phyloP scores from a whole-genome alignment of 2,797 vertebrate species.

The Poeciliopsis paucimaculata region DNA sequence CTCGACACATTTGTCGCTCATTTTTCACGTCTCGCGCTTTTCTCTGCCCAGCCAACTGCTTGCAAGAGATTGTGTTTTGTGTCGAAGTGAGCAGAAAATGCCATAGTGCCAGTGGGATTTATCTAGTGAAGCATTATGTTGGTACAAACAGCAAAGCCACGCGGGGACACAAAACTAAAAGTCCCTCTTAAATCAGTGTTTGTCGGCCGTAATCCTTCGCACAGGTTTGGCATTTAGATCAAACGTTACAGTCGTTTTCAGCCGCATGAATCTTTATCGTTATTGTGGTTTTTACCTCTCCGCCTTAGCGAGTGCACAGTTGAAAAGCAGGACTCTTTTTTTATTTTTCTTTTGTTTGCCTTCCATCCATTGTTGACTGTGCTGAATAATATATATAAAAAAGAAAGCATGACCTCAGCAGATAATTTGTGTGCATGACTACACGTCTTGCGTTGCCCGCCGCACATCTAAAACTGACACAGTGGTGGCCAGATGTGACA shows the following conservation, averaged over 20 bases:
- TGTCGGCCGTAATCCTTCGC: not conserved
- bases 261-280: not conserved
- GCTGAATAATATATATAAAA: not conserved
- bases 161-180: not conserved
- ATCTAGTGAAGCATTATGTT: not conserved
- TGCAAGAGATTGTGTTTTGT: not conserved
- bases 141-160: conserved; percentile 1
- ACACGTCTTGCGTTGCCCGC: conserved; percentile 11
- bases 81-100: not conserved
- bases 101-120: not conserved
- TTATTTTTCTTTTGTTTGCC: not conserved
- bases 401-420: conserved; percentile 8
- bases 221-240: not conserved
- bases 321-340: not conserved
- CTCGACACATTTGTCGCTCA: conserved; percentile 39
- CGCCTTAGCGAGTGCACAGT: not conserved
- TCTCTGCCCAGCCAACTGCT: conserved; percentile 12
- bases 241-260: not conserved
- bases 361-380: not conserved
- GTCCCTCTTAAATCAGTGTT: not conserved
- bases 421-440: conserved; percentile 4
- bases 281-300: not conserved
- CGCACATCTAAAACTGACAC: conserved; percentile 2
- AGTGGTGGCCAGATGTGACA: conserved; percentile 51
- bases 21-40: conserved; percentile 16